Percentiles rank a stretch among this genome's conserved stretches.
These are phyloP conservation scores for Drosophila kohkoa DNA, from an alignment of 1,140 invertebrate genomes.

Conservation along the genomic window DNA sequence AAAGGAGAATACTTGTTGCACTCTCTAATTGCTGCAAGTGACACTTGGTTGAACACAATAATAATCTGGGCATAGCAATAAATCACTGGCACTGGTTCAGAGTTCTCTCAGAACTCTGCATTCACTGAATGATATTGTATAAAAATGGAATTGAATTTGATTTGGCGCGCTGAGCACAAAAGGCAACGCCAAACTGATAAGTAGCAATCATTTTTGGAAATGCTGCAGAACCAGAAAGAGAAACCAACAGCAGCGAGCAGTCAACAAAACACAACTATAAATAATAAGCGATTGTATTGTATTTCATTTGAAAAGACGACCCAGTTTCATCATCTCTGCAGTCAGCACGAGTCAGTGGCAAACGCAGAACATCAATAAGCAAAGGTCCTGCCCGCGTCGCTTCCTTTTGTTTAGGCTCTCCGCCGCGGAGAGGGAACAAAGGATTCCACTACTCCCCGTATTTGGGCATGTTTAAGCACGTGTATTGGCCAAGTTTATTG, in stretches of 20 bases:
- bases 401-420: slow-evolving; percentile 49
- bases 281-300: slow-evolving; percentile 68
- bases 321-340: slow-evolving; percentile 23
- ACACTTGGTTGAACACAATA: slow-evolving; percentile 3
- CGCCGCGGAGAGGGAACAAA: slow-evolving; percentile 17
- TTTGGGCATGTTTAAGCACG: slow-evolving; percentile 47
- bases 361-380: slow-evolving; percentile 31
- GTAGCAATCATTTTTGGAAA: slow-evolving; percentile 40
- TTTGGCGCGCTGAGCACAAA: slow-evolving; percentile 8
- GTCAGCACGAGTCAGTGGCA: slow-evolving; percentile 5
- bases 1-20: slow-evolving; percentile 25
- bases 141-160: slow-evolving; percentile 52
- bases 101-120: background rate
- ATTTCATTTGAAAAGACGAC: slow-evolving; percentile 69
- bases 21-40: slow-evolving; percentile 22
- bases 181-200: slow-evolving; percentile 44
- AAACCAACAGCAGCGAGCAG: background rate
- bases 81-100: slow-evolving; percentile 28
- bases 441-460: slow-evolving; percentile 33
- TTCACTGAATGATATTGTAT: slow-evolving; percentile 1
- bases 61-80: slow-evolving; percentile 15
- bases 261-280: slow-evolving; percentile 67
- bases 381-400: background rate
- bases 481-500: slow-evolving; percentile 63
- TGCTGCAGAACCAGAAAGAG: background rate